Evolutionary conservation across 2,888 invertebrate genomes (phyloP), one percentile per base, ranked within the genome.

Genomic region (Eurois occulta): DNA sequence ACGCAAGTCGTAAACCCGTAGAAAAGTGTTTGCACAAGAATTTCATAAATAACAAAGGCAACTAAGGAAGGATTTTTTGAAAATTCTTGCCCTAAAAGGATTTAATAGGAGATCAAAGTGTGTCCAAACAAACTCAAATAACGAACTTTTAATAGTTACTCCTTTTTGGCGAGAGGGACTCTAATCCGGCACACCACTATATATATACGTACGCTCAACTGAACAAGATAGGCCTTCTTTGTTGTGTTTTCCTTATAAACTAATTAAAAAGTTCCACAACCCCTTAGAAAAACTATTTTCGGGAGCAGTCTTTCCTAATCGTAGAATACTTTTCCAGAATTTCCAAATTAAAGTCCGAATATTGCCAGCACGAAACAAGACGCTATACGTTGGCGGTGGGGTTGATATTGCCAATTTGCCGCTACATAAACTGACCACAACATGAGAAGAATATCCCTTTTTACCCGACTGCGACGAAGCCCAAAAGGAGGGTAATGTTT

Each of bases 381-480:
- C 38, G 52, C 38, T 55, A 7, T 52, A 68, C 21, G 18, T 41
- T 46, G 28, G 38, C 18, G 21, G 1, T 13, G 8, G n/a, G 11
- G 55, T 32, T 32, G 18, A 77, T 81, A 83, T 81, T 81, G 72
- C 10, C 82, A 70, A 77, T 85, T 83, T 77, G 16, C 46, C 46
- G 60, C 48, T 32, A 62, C 52, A 72, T 81, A 77, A 81, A 77
- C 67, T 71, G 71, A 65, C 77, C 72, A 77, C 38, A 60, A 38
- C 8, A 13, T 73, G 55, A 65, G 24, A 69, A 10, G 46, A 67
- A 70, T 43, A 24, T 48, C 7, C 18, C 35, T 65, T 48, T 71
- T 62, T 62, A 62, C 60, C 60, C 60, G 21, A 62, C 32, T 32
- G 21, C 21, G n/a, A 38, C 16, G 38, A 8, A 2, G 24, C 64